Conservation (phyloP, 2,113 vertebrate genomes). For the Prietella phreatophila region DNA sequence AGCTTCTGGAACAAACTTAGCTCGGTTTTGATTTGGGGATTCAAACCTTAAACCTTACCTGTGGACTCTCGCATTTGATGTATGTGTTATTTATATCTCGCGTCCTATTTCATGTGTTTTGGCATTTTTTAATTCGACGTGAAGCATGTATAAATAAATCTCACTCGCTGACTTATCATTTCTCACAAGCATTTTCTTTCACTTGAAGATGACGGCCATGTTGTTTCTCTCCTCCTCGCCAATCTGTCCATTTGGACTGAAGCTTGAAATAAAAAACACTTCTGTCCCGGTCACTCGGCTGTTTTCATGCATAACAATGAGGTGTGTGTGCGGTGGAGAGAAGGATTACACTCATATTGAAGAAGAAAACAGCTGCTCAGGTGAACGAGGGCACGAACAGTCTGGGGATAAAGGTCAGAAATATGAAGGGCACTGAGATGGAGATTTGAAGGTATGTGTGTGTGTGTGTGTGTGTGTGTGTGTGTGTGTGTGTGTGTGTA, state of each 20-base stretch:
- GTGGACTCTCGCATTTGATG: not conserved
- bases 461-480: conserved; percentile 50
- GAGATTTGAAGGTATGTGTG: not conserved
- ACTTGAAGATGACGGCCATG: not conserved
- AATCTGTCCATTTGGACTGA: conserved; percentile 33
- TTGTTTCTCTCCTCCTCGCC: conserved; percentile 35
- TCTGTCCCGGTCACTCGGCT: not conserved
- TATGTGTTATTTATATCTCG: not conserved
- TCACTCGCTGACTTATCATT: conserved; percentile 22
- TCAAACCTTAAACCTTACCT: too few species aligned
- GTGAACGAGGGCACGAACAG: not conserved
- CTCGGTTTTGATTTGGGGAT: not conserved
- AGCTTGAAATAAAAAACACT: conserved; percentile 38
- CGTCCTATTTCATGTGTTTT: not conserved
- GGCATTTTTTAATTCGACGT: not conserved
- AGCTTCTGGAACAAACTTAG: too few species aligned
- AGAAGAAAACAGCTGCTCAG: conserved; percentile 21
- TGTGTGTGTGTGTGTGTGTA: not conserved
- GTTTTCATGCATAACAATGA: conserved; percentile 39
- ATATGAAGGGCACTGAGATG: not conserved
- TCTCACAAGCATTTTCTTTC: not conserved
- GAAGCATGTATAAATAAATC: not conserved
- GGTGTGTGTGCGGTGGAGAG: not conserved
- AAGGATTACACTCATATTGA: conserved; percentile 7
- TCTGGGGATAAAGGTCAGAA: not conserved